Percentiles rank a stretch among this genome's conserved stretches.
Evolutionary conservation across 2,888 invertebrate species (phyloP).

Genomic region (Aphodius granarius): DNA sequence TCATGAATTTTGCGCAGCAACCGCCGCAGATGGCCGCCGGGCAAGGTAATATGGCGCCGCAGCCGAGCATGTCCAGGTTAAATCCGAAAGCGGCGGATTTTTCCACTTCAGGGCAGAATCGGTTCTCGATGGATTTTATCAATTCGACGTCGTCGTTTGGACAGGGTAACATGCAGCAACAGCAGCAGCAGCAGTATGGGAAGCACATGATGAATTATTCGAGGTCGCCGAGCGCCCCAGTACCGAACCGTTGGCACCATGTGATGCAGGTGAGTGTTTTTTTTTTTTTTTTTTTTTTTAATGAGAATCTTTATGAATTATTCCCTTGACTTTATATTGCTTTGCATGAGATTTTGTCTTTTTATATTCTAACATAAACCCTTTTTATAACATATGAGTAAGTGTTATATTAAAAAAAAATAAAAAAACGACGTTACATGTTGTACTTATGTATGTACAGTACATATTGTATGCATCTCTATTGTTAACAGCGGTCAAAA

Average conservation of each 20-base stretch:
- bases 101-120: conserved; percentile 55
- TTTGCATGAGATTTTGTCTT: too few species aligned
- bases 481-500: too few species aligned
- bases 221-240: neutral
- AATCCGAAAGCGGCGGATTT: conserved; percentile 84
- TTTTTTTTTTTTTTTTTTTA: neutral
- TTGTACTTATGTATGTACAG: too few species aligned
- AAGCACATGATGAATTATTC: neutral
- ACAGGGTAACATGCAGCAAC: conserved; percentile 30
- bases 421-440: too few species aligned
- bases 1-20: conserved; percentile 48
- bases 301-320: neutral
- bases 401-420: too few species aligned
- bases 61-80: conserved; percentile 64
- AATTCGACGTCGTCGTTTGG: conserved; percentile 30
- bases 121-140: conserved; percentile 37
- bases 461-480: too few species aligned
- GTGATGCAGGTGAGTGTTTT: neutral
- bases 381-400: too few species aligned
- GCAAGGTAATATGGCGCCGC: conserved; percentile 47
- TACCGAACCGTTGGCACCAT: neutral
- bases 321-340: too few species aligned
- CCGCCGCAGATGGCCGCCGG: conserved; percentile 41
- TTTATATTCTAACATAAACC: too few species aligned
- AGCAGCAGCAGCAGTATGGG: conserved; percentile 28